Evolutionary conservation across 2,888 invertebrate species (phyloP).

Genomic region (Mylabris sibirica): DNA sequence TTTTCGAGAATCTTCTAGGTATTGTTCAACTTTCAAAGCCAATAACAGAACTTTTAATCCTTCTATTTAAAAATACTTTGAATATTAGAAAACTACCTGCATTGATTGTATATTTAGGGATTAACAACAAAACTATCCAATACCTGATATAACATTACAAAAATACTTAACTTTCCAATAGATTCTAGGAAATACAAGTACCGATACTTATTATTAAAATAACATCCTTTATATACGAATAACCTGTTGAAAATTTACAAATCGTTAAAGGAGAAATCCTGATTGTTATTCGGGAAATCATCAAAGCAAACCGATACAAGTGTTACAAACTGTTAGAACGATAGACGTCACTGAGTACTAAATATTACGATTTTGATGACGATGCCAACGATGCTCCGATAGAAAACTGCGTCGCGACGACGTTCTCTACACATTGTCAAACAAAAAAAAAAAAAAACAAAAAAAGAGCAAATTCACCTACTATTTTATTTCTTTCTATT

Average conservation of each 20-base stretch:
- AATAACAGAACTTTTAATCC: too few relatives aligned
- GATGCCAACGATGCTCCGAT: neutral
- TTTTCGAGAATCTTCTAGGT: too few relatives aligned
- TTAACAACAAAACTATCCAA: too few relatives aligned
- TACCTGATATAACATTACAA: too few relatives aligned
- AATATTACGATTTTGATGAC: neutral
- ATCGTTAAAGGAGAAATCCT: neutral
- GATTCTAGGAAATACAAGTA: too few relatives aligned
- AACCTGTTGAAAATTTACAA: neutral
- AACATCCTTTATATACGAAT: neutral
- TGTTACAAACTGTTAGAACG: conserved; percentile 3
- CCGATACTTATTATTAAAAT: too few relatives aligned
- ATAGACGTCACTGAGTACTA: neutral
- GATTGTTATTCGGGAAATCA: neutral
- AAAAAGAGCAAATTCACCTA: neutral
- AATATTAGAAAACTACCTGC: too few relatives aligned
- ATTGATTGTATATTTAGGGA: too few relatives aligned
- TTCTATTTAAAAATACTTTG: too few relatives aligned
- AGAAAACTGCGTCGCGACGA: conserved; percentile 8
- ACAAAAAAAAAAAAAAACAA: neutral
- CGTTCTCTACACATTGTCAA: neutral
- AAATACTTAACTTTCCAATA: too few relatives aligned
- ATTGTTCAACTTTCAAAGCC: too few relatives aligned
- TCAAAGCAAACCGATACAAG: neutral
- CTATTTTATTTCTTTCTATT: conserved; percentile 12